Evolutionary conservation across 1,140 invertebrate species (phyloP).

Genomic region (Musca domestica): DNA sequence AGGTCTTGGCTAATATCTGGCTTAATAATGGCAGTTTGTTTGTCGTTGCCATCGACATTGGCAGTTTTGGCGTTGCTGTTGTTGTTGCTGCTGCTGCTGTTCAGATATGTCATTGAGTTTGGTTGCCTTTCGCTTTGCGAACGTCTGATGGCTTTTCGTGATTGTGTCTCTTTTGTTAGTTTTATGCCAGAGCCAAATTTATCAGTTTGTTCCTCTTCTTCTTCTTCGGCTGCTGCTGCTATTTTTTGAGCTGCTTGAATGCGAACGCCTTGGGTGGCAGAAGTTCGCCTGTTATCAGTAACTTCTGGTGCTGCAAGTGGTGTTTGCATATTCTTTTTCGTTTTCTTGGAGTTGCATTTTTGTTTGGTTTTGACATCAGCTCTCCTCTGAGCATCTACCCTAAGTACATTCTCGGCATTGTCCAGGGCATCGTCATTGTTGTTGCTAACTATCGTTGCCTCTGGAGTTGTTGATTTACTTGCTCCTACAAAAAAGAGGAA

Average conservation of each 20-base stretch:
- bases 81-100: constrained; percentile 22
- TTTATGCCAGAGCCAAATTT: constrained; percentile 28
- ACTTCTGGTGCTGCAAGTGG: constrained; percentile 11
- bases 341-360: background rate
- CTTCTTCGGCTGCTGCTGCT: background rate
- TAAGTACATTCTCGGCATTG: too few species aligned
- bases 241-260: too few species aligned
- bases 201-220: background rate
- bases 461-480: constrained; percentile 9
- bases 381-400: too few species aligned
- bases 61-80: constrained; percentile 16
- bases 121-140: constrained; percentile 49
- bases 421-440: background rate
- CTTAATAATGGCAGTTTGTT: constrained; percentile 16
- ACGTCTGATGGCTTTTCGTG: constrained; percentile 54
- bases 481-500: constrained; percentile 11
- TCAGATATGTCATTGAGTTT: too few species aligned
- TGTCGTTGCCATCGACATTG: constrained; percentile 26
- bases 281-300: background rate
- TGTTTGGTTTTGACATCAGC: constrained; percentile 9
- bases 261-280: background rate
- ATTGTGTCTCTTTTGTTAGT: constrained; percentile 42
- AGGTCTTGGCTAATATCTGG: constrained; percentile 4
- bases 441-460: too few species aligned
- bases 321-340: constrained; percentile 1